Base-by-base conservation (phyloP, 2,888 invertebrate genomes). In the Thereva nobilitata region DNA sequence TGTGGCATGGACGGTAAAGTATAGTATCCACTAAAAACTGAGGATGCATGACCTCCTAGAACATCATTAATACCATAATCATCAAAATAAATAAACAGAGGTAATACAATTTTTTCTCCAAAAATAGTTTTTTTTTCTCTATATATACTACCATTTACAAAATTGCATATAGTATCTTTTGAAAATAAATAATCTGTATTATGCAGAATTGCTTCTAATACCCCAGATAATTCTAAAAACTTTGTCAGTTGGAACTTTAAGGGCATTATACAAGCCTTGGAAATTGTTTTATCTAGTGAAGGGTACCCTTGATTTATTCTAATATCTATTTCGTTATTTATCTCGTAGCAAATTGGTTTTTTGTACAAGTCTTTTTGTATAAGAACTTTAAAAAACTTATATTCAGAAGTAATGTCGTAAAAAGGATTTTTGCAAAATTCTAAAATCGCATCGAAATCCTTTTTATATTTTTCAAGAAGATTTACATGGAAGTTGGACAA, bases 31-130 rank as follows among this genome's bases (percentile, higher is more conserved):
- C 9, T 49, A 38, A 45, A 38, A 23, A 49, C 45, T 3, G 38
- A 45, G 5, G 45, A 45, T 35, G 47, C n/a, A 34, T 59, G 59
- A 40, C 64, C 50, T 42, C 68, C 68, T 8, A 69, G 40, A 3
- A 59, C 38, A 64, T 69, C 67, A 35, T 69, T 69, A 3, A 69
- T 64, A n/a, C 64, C 64, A 54, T 47, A 69, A 38, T 69, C 69
- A 53, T 66, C 66, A n/a, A 52, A 12, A 41, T 66, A 57, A 5
- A 66, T 12, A 42, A 66, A 42, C 42, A 44, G 57, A 6, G 66
- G 57, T 52, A 66, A 45, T 42, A 52, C 50, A 34, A 57, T 40
- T 10, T 42, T 38, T 3, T 3, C 42, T 8, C 8, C 41, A 37
- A 40, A n/a, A 49, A 57, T 49, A 44, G 23, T 3, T 34, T 49